Conservation (phyloP, 2,797 vertebrate genomes). For the Cottoperca gobio region DNA sequence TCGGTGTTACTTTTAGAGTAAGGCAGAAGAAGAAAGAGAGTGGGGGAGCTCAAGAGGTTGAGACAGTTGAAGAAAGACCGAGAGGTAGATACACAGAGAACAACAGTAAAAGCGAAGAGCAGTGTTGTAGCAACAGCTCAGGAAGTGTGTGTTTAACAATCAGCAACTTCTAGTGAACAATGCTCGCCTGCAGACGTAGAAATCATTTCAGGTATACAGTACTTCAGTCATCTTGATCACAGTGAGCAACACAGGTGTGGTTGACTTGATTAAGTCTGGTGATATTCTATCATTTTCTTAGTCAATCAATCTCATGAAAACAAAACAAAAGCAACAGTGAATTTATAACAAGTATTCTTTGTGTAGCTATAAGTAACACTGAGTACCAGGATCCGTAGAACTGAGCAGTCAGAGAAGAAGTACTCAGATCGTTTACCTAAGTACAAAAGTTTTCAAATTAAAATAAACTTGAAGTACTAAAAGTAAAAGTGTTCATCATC, state of each 20-base stretch:
- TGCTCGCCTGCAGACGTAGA: neutral
- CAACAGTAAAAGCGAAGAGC: neutral
- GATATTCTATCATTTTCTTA: neutral
- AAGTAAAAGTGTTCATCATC: neutral
- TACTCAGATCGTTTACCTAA: neutral
- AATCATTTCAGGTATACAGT: neutral
- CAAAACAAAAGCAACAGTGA: neutral
- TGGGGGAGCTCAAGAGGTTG: neutral
- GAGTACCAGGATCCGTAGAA: neutral
- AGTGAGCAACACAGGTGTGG: neutral
- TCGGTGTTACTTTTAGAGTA: too few relatives aligned
- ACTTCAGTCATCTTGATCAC: neutral
- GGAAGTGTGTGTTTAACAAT: constrained; percentile 17
- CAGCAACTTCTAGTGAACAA: neutral
- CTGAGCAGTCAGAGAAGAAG: neutral
- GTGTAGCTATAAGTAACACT: neutral
- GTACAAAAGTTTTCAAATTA: neutral
- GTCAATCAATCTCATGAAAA: neutral
- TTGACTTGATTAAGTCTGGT: neutral
- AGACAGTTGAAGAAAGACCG: neutral
- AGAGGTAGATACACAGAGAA: neutral
- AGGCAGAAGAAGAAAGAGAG: too few relatives aligned
- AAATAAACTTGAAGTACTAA: neutral
- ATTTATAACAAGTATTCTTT: neutral
- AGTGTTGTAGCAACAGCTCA: neutral